A percentile compares a stretch with the other conserved stretches of the same genome.
Evolutionary conservation across 2,797 vertebrate genomes (phyloP).

Genomic region (Poecilia picta): DNA sequence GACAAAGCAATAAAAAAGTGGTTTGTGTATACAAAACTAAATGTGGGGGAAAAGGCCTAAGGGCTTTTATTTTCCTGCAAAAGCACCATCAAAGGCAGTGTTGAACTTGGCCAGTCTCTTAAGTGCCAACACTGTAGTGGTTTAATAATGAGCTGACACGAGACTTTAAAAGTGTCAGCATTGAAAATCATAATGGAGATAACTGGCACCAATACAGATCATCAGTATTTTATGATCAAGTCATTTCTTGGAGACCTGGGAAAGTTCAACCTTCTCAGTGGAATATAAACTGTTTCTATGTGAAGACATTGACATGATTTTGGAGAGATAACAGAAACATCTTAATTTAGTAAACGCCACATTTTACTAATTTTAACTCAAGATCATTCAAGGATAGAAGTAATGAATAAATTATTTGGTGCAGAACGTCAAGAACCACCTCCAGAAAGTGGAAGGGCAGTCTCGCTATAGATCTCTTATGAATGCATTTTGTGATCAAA

Average conservation of each 20-base stretch:
- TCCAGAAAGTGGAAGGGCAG: not conserved
- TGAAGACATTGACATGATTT: not conserved
- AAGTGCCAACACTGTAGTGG: not conserved
- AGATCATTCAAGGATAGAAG: not conserved
- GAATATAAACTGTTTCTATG: not conserved
- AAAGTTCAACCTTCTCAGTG: not conserved
- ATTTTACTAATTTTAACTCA: not conserved
- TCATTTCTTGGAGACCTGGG: not conserved
- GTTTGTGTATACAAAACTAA: slow-evolving; percentile 27
- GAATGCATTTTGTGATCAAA: not conserved
- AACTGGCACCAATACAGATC: not conserved
- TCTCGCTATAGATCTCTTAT: not conserved
- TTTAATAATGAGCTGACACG: not conserved
- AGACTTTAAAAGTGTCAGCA: not conserved
- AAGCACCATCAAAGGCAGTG: not conserved
- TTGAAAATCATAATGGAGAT: not conserved
- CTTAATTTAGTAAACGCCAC: not conserved
- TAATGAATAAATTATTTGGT: not conserved
- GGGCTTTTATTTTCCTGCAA: slow-evolving; percentile 25
- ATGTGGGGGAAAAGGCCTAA: not conserved
- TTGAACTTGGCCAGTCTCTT: not conserved
- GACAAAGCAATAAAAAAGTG: slow-evolving; percentile 45
- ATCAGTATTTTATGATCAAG: not conserved
- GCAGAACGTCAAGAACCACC: not conserved
- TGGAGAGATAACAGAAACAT: not conserved